A percentile compares a stretch with the other conserved stretches of the same genome.
phyloP scores from a whole-genome alignment of 1,140 invertebrate species.

The Hestina assimilis region DNA sequence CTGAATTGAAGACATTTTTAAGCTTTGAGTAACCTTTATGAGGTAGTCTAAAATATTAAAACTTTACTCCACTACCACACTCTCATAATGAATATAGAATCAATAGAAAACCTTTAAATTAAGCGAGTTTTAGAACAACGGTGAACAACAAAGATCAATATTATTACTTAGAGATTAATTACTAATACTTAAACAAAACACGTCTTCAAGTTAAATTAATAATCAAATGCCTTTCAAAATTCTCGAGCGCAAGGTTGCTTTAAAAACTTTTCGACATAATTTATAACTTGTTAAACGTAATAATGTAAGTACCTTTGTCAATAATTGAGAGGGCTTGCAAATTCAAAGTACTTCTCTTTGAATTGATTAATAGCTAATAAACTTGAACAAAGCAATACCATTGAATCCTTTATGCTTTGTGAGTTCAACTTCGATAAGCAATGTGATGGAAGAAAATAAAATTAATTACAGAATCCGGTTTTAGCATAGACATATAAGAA shows the following conservation, averaged over 20 bases:
- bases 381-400: conserved; percentile 17
- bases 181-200: neutral
- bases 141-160: no score
- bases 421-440: conserved; percentile 3
- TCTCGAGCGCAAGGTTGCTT: neutral
- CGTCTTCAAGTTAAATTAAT: neutral
- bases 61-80: no score
- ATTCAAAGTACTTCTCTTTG: neutral
- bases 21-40: no score
- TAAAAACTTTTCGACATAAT: conserved; percentile 1
- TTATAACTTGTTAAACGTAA: neutral
- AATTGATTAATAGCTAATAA: conserved; percentile 11
- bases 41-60: no score
- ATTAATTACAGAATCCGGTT: no score
- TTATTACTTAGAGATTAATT: neutral
- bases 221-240: neutral
- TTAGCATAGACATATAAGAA: no score
- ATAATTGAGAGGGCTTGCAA: conserved; percentile 3
- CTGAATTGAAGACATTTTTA: no score
- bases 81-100: no score
- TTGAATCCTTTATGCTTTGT: conserved; percentile 15
- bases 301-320: neutral
- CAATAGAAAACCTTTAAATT: no score
- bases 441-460: conserved; percentile 9
- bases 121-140: no score